phyloP scores from a whole-genome alignment of 1,140 invertebrate genomes.

The Polypedilum vanderplanki region DNA sequence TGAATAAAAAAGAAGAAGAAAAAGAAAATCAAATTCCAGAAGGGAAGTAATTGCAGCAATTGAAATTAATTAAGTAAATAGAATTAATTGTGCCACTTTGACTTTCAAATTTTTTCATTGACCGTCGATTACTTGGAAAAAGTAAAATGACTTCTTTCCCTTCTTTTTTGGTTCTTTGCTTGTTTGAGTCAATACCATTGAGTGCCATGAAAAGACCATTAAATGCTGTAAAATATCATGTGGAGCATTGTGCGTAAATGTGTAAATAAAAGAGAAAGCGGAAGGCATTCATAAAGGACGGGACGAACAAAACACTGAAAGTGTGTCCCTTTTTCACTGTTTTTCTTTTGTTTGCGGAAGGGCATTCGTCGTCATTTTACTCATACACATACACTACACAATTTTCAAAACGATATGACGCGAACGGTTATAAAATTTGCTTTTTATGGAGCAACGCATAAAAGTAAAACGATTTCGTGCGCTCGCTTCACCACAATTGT shows the following conservation, averaged over 20 bases:
- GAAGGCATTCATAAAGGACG: too few species aligned
- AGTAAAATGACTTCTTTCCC: not conserved
- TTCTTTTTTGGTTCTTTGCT: too few species aligned
- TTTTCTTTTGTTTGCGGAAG: not conserved
- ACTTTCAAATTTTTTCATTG: constrained; percentile 23
- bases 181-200: not conserved
- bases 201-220: not conserved
- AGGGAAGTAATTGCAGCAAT: not conserved
- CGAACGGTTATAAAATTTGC: not conserved
- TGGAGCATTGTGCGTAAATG: not conserved
- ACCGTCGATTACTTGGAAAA: constrained; percentile 3
- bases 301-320: too few species aligned
- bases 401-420: not conserved
- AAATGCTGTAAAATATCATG: constrained; percentile 5
- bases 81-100: constrained; percentile 1
- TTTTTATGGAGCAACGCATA: constrained; percentile 5
- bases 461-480: constrained; percentile 6
- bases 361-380: not conserved
- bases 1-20: not conserved
- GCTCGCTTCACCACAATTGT: not conserved
- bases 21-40: not conserved
- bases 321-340: too few species aligned
- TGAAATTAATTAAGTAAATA: constrained; percentile 20
- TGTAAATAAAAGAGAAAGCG: not conserved
- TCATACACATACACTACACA: not conserved